Evolutionary conservation across 2,113 vertebrate genomes (phyloP).

Genomic region (Eonycteris spelaea): DNA sequence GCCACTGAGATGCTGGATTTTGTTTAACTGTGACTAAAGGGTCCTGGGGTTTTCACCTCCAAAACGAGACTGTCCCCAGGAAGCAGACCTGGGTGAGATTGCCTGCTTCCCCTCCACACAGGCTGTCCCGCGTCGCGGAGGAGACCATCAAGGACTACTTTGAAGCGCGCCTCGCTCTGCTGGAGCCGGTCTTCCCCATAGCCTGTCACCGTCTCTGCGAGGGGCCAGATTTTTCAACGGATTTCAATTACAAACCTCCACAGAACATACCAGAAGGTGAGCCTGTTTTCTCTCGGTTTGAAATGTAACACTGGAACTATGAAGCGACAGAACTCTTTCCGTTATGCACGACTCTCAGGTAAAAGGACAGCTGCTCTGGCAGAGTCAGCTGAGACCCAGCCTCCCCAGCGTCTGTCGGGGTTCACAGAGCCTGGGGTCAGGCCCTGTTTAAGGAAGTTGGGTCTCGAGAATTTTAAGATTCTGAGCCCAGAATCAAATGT

Average conservation of each 20-base stretch:
- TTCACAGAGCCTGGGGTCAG: neutral
- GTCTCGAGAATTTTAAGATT: neutral
- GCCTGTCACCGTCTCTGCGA: conserved; percentile 96
- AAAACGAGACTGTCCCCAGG: neutral
- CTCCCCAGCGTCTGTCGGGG: neutral
- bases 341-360: neutral
- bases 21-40: neutral
- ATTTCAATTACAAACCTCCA: conserved; percentile 91
- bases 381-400: neutral
- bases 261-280: conserved; percentile 91
- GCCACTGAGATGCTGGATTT: neutral
- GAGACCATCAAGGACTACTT: conserved; percentile 93
- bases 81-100: too few species aligned
- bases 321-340: neutral
- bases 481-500: neutral
- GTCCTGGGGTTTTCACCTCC: neutral
- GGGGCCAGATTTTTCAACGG: conserved; percentile 93
- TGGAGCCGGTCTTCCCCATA: conserved; percentile 94
- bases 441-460: neutral
- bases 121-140: conserved; percentile 93
- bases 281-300: neutral
- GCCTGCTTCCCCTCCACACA: conserved; percentile 53
- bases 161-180: conserved; percentile 89
- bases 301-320: neutral
- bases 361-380: neutral